Evolutionary conservation across 1,140 invertebrate genomes (phyloP).

Genomic region (Apolygus lucorum): DNA sequence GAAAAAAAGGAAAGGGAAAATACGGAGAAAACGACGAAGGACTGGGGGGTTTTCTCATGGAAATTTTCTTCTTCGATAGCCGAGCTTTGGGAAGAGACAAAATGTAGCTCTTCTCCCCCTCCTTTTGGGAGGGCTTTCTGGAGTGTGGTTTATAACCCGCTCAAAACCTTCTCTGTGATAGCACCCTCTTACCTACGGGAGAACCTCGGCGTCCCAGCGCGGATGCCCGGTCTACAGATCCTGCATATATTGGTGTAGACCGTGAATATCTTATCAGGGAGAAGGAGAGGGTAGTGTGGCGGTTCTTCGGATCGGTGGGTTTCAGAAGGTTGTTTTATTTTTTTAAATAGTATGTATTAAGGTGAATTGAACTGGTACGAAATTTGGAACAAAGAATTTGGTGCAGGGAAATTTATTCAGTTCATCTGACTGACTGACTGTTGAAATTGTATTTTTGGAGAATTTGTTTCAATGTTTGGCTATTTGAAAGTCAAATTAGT

Average conservation of each 20-base stretch:
- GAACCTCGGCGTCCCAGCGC: background rate
- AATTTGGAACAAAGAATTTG: too few relatives aligned
- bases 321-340: too few relatives aligned
- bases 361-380: too few relatives aligned
- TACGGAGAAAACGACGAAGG: background rate
- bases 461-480: too few relatives aligned
- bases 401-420: too few relatives aligned
- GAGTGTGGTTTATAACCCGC: background rate
- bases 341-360: too few relatives aligned
- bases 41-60: background rate
- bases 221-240: background rate
- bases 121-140: background rate
- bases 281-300: too few relatives aligned
- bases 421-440: too few relatives aligned
- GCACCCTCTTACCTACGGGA: background rate
- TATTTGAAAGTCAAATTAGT: too few relatives aligned
- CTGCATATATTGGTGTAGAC: background rate
- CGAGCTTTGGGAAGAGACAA: background rate
- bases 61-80: background rate
- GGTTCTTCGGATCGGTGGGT: too few relatives aligned
- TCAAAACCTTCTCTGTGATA: background rate
- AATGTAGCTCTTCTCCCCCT: background rate
- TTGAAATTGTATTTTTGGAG: too few relatives aligned
- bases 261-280: background rate
- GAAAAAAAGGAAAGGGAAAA: background rate